Evolutionary conservation across 2,113 vertebrate species (phyloP), one percentile per base, ranked within the genome.

Genomic region (Emydura subglobosa): DNA sequence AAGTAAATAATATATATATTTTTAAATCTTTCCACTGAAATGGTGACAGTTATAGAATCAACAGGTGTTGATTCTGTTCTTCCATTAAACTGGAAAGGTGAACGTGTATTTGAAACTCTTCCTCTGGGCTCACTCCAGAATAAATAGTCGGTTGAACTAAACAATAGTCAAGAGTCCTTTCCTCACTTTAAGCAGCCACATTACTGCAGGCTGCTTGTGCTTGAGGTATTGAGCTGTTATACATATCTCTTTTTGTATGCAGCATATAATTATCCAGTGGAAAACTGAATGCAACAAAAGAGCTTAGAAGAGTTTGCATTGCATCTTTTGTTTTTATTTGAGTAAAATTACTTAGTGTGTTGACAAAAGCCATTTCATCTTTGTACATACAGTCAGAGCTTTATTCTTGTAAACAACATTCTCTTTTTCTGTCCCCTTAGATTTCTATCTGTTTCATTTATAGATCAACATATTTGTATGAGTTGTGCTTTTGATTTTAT

Each of bases 111-210:
- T 93, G 96, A 93, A 97, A 86, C 92, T 79, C 39, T 5, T 47
- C 51, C 65, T 14, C 4, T 72, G 17, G 17, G 50, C 87, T 91
- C 81, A 13, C 42, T 93, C 86, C 95, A 96, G 82, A 94, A 96
- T 94, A 93, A 91, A 81, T 55, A 80, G 93, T 1, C 44, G 88
- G 54, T 19, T 89, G 93, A 92, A 87, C 89, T 44, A 93, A 94
- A 79, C 93, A 97, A 84, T 94, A 96, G 97, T 79, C 92, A 53
- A 85, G 92, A 95, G 96, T 79, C 90, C 89, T 89, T 90, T 83
- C 65, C 97, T 96, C 90, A 93, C 94, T 94, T 90, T 25, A 91
- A 78, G 93, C 97, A 59, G 79, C 82, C 86, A 74, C 55, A 22
- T 87, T 82, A 16, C n/a, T 82, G 68, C n/a, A 68, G 55, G 83